Evolutionary conservation across 2,113 vertebrate genomes (phyloP).

Genomic region (Planiliza haematocheilus): DNA sequence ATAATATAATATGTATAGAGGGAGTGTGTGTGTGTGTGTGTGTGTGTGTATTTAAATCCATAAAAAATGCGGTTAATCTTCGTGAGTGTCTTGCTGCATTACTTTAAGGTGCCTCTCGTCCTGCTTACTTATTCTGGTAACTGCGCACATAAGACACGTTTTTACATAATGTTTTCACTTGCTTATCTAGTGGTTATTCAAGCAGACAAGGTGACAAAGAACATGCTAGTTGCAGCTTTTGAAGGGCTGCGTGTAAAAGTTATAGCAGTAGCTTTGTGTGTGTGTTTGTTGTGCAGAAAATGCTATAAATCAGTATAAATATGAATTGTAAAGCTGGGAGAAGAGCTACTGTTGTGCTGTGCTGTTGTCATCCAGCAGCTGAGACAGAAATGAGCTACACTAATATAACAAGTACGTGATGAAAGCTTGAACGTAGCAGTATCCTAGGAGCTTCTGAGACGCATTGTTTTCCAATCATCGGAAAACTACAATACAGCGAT

Average conservation of each 20-base stretch:
- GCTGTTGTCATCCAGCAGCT: too few relatives aligned
- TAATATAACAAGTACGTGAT: neutral
- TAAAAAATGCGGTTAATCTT: neutral
- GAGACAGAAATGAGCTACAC: neutral
- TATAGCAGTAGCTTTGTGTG: neutral
- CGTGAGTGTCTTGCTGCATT: conserved; percentile 15
- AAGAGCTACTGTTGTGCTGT: too few relatives aligned
- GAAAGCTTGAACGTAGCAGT: neutral
- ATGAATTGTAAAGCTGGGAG: too few relatives aligned
- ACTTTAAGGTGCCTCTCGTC: neutral
- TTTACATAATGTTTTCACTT: conserved; percentile 25
- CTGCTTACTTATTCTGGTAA: conserved; percentile 27
- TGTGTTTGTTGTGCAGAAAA: too few relatives aligned
- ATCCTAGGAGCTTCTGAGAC: neutral
- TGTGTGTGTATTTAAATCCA: conserved; percentile 20
- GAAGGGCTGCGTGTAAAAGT: neutral
- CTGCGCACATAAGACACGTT: neutral
- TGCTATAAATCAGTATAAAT: too few relatives aligned
- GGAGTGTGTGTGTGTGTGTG: conserved; percentile 12
- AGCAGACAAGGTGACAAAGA: conserved; percentile 17
- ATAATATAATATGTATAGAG: conserved; percentile 44
- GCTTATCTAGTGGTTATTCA: conserved; percentile 1
- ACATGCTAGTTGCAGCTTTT: conserved; percentile 20
- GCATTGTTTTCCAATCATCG: neutral
- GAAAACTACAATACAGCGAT: too few relatives aligned